Base-by-base conservation (phyloP, 2,797 vertebrate species). In the Schizopygopsis pylzovi region DNA sequence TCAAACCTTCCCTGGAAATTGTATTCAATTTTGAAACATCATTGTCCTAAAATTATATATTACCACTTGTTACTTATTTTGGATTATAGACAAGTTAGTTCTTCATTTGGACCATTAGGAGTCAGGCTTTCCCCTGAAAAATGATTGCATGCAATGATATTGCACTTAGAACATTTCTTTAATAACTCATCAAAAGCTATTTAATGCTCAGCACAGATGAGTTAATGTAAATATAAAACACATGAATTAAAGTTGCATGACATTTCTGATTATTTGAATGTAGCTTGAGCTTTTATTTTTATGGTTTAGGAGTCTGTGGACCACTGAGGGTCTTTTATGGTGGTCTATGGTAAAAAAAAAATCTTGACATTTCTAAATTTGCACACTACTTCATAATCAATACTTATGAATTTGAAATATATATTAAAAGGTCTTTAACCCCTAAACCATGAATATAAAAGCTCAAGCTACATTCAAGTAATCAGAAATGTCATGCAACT, bases 81-180 rank as follows among this genome's bases (percentile, higher is more conserved):
- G 45, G n/a, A 61, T n/a, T 28, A 20, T 41, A 76, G 22, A 67
- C 63, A 37, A 75, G 20, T 72, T 75, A 83, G 18, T 83, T 77
- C 82, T 77, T 76, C 43, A 43, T 37, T 11, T 56, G n/a, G 47
- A 33, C 82, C 47, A 67, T 54, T 84, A 78, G 73, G 82, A 84
- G 82, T 84, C 82, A 78, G 82, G 61, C 73, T 84, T 75, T 68
- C 73, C 61, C 43, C 72, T 75, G 13, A 65, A 83, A 52, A 65
- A 52, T 49, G 18, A 81, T 28, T 28, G n/a, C 47, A 65, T 77
- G 13, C 54, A 15, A n/a, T 22, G 1, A 73, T 73, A 28, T 10
- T 47, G 45, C 6, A 56, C 33, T 39, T 73, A 49, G 5, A 49
- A 15, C 15, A 71, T 54, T 33, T 72, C 2, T 52, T 56, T 77